phyloP scores from a whole-genome alignment of 2,797 vertebrate genomes.

The Spizella passerina region DNA sequence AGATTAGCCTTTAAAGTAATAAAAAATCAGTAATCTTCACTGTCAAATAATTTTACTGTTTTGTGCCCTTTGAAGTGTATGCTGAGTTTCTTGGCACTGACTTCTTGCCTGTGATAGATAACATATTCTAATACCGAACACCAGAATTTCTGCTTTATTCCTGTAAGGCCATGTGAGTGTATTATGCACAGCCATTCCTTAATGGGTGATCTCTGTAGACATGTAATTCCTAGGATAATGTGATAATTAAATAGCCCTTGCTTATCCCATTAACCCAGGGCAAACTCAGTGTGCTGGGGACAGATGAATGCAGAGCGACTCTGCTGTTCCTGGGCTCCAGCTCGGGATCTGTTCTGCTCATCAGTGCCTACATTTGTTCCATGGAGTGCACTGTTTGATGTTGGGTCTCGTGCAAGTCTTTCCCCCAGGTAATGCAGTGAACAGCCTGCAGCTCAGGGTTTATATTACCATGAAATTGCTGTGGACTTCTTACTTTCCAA shows the following conservation, averaged over 20 bases:
- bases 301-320: background rate
- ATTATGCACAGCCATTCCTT: background rate
- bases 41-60: background rate
- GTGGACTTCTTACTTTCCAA: background rate
- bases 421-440: background rate
- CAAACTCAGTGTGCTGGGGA: background rate
- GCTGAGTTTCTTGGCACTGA: background rate
- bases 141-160: background rate
- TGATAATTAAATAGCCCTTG: constrained; percentile 56
- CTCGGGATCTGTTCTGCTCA: background rate
- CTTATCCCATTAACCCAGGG: constrained; percentile 59
- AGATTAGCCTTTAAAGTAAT: background rate
- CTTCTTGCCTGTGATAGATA: background rate
- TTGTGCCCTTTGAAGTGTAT: background rate
- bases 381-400: background rate
- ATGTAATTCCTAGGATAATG: constrained; percentile 41
- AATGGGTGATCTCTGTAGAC: constrained; percentile 35
- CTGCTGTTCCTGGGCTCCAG: background rate
- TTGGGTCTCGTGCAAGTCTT: background rate
- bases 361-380: background rate
- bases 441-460: background rate
- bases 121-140: background rate
- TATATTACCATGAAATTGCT: background rate
- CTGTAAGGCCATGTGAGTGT: background rate
- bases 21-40: background rate